A percentile compares a stretch with the other conserved stretches of the same genome.
Evolutionary conservation across 2,797 vertebrate genomes (phyloP).

Genomic region (Parauchenoglanis punctatus): DNA sequence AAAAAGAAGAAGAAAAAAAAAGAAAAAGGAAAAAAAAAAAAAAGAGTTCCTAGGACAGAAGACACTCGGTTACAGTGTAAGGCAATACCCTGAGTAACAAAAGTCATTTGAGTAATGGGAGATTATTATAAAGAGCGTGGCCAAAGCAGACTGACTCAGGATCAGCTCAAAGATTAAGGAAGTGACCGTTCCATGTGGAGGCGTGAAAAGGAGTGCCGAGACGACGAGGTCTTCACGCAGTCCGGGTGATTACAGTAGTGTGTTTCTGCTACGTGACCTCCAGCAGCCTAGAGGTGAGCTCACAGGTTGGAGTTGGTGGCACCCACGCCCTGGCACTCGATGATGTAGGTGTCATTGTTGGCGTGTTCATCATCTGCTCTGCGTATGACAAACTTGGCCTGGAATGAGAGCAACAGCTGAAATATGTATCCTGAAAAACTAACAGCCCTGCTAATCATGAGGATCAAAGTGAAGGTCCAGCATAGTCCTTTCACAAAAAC

Average conservation of each 20-base stretch:
- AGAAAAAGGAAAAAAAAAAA: too few relatives aligned
- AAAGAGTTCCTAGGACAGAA: constrained; percentile 10
- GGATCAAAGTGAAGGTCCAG: background rate
- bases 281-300: constrained; percentile 24
- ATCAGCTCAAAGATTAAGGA: constrained; percentile 34
- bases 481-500: background rate
- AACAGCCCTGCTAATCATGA: background rate
- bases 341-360: constrained; percentile 80
- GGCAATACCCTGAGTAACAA: constrained; percentile 77
- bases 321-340: constrained; percentile 92
- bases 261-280: constrained; percentile 57
- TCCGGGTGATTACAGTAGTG: constrained; percentile 57
- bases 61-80: constrained; percentile 67
- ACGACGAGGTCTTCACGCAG: constrained; percentile 20
- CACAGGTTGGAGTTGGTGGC: constrained; percentile 78
- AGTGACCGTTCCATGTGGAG: constrained; percentile 28
- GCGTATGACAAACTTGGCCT: constrained; percentile 92
- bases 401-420: constrained; percentile 50
- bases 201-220: background rate
- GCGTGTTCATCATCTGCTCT: constrained; percentile 84
- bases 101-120: constrained; percentile 62
- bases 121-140: constrained; percentile 31
- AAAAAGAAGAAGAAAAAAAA: background rate
- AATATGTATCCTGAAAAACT: background rate
- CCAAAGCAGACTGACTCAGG: constrained; percentile 6